These are phyloP conservation scores for Brachypodius melanocephalos DNA, from an alignment of 2,113 vertebrate species.

Conservation along the genomic window DNA sequence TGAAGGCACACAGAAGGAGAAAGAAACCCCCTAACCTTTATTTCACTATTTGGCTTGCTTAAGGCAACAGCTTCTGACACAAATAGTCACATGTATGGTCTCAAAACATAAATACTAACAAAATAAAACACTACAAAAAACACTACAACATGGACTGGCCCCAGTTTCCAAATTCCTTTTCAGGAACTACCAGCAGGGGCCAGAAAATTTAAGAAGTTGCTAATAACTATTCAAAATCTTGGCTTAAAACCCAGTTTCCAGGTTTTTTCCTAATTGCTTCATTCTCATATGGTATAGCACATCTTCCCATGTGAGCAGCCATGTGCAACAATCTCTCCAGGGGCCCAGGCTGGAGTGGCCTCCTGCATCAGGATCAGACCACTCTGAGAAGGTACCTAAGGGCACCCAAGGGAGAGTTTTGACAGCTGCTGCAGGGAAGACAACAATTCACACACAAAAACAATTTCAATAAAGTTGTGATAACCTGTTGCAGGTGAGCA, in stretches of 20 bases:
- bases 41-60: neutral
- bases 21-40: neutral
- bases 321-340: neutral
- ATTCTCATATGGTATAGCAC: neutral
- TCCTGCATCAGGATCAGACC: neutral
- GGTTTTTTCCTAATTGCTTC: neutral
- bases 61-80: neutral
- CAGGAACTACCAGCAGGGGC: neutral
- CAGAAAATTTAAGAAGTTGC: neutral
- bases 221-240: neutral
- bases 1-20: neutral
- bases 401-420: neutral
- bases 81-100: neutral
- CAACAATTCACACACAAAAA: neutral
- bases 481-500: neutral
- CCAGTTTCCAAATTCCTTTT: neutral
- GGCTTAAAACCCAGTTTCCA: neutral
- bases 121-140: neutral
- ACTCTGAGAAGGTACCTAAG: neutral
- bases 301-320: neutral
- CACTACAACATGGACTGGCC: neutral
- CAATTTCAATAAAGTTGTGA: neutral
- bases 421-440: constrained; percentile 9
- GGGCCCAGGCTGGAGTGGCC: rapidly evolving
- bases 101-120: neutral